Evolutionary conservation across 2,888 invertebrate species (phyloP), one percentile per base, ranked within the genome.

Genomic region (Julus scanicus): DNA sequence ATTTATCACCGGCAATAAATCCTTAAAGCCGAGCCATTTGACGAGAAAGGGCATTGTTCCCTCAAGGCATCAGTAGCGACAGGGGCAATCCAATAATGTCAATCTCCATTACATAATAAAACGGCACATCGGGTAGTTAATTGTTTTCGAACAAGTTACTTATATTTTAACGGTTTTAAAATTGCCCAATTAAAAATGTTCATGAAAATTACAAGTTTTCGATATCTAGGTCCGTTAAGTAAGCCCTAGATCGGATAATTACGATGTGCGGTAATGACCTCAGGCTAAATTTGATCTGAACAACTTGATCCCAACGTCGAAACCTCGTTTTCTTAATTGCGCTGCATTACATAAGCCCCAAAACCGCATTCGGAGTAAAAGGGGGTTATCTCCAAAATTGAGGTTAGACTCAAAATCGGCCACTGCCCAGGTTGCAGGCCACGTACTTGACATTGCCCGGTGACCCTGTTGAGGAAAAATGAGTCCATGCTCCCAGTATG

Each of bases 351-450:
- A 37, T 37, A 37, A 39, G 15, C 80, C 15, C 53, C 37, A 39
- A 80, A 80, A 80, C 29, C 71, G 71, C 80, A 80, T 80, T 80
- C 29, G 71, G 71, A 71, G 13, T 71, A 80, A 80, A 80, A 80
- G 80, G 80, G 80, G 80, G 80, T 80, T 80, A 80, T 37, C 80
- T 29, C 80, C 13, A 80, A 80, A 80, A 80, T 80, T 39, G 80
- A 80, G 80, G 80, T 80, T 80, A 80, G 37, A 80, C 37, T 37
- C 80, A 37, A 80, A 80, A 80, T 80, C 80, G 37, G 80, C 80
- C 80, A 37, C 80, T 80, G 80, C 29, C 80, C 80, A 80, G 15
- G 80, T 80, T 80, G 37, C 37, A 37, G 80, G 80, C 37, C 80
- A 39, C 37, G 37, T 37, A 80, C 80, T 80, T 80, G 80, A 80